Evolutionary conservation across 2,113 vertebrate genomes (phyloP), one percentile per base, ranked within the genome.

Genomic region (Heloderma charlesbogerti): DNA sequence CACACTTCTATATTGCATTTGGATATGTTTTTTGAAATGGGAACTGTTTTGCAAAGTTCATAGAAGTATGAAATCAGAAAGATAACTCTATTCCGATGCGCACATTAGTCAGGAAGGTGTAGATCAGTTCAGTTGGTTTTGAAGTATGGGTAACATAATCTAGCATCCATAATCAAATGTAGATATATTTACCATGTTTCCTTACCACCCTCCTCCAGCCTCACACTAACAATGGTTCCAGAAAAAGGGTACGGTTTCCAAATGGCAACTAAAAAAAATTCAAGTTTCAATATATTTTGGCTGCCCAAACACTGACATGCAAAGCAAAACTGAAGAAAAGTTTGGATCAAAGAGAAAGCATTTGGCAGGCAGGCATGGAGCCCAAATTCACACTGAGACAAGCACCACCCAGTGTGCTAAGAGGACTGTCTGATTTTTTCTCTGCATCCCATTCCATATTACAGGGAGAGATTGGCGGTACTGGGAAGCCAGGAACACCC

Each of bases 391-490:
- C n/a, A 18, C 72, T 31, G 34, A 74, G 72, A 15, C 34, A 77
- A 40, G 16, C 22, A 40, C 37, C 37, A 22, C 18, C 34, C 8
- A 37, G 54, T 82, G 54, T 82, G 80, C 6, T 37, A 66, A 43
- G 29, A 71, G 27, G 40, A 31, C 6, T 1, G 15, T 15, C 54
- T 86, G 6, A 0, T 22, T 63, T 20, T 22, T 25, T 13, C 12
- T 16, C 1, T 37, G 20, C 3, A 0, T 6, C 72, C 27, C 74
- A 86, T 93, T 94, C 75, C 88, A 89, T 90, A 10, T n/a, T 72
- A 1, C 90, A 99, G 98, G 98, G 98, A 91, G 98, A 98, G 69
- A 66, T 2, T 34, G 98, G 98, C 5, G 89, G 95, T 6, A 94
- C 96, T 34, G 98, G 98, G 74, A 97, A 93, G 43, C 94, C 96